Conservation (phyloP, 2,888 invertebrate genomes). For the Balanococcus diminutus region DNA sequence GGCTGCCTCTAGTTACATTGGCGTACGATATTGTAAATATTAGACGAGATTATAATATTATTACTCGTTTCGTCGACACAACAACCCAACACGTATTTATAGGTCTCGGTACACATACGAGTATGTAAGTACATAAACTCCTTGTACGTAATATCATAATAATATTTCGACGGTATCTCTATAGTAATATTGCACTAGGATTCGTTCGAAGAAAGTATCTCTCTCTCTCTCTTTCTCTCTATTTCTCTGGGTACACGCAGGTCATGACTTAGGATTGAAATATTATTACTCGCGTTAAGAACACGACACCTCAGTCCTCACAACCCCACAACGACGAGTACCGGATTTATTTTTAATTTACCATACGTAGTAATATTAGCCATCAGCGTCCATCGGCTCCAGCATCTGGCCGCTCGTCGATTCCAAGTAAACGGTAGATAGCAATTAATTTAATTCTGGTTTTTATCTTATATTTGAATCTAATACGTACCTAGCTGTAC, state of each 20-base stretch:
- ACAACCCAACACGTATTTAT: not conserved
- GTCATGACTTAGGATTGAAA: not conserved
- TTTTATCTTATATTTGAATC: not conserved
- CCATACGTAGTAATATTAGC: too few relatives aligned
- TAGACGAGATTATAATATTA: conserved; percentile 13
- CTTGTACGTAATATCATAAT: not conserved
- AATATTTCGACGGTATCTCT: not conserved
- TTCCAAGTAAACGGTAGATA: not conserved
- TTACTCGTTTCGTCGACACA: not conserved
- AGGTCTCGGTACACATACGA: too few relatives aligned
- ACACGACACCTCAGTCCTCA: not conserved
- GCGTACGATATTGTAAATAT: not conserved
- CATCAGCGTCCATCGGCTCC: too few relatives aligned
- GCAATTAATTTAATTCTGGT: conserved; percentile 5
- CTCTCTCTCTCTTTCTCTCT: too few relatives aligned
- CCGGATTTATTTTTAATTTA: not conserved
- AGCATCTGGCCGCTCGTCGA: not conserved
- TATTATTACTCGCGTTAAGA: not conserved
- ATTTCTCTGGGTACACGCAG: too few relatives aligned
- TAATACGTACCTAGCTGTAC: not conserved
- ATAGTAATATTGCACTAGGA: too few relatives aligned
- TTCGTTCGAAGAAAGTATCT: not conserved
- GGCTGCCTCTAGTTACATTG: not conserved
- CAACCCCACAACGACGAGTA: not conserved
- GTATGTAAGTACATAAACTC: not conserved